Conservation (phyloP, 2,113 vertebrate species). For the Struthidea cinerea region DNA sequence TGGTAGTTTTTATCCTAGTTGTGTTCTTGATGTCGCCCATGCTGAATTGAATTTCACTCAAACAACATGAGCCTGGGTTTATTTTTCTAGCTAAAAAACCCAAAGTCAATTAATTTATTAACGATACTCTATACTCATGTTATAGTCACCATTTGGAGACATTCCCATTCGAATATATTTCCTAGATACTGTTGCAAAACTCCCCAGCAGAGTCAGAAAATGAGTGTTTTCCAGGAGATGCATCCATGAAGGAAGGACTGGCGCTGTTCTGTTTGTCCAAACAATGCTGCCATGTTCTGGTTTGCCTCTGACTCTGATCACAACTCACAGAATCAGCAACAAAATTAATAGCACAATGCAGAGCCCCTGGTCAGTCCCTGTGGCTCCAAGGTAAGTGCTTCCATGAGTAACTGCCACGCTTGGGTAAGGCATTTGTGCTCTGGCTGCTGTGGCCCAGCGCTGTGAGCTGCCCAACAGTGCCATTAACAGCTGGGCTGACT, state of each 20-base stretch:
- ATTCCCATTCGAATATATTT: background rate
- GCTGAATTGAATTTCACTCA: background rate
- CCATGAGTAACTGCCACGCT: background rate
- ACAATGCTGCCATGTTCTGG: rapidly evolving
- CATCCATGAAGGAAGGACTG: background rate
- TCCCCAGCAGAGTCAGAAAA: background rate
- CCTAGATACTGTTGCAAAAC: background rate
- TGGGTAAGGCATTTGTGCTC: background rate
- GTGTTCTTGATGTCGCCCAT: background rate
- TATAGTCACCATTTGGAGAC: background rate
- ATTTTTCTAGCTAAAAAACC: constrained; percentile 41
- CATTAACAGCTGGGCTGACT: background rate
- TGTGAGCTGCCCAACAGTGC: background rate
- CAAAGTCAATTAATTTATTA: constrained; percentile 33
- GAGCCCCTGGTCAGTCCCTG: background rate
- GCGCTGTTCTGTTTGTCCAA: background rate
- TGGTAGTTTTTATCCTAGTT: constrained; percentile 4
- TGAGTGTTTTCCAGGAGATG: background rate
- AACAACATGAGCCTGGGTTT: background rate
- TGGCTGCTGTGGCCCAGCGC: background rate
- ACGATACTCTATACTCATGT: background rate
- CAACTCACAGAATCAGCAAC: background rate
- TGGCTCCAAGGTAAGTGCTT: background rate
- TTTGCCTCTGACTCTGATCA: background rate
- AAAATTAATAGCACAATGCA: background rate